phyloP scores from a whole-genome alignment of 2,888 invertebrate species.

The Callinectes sapidus region DNA sequence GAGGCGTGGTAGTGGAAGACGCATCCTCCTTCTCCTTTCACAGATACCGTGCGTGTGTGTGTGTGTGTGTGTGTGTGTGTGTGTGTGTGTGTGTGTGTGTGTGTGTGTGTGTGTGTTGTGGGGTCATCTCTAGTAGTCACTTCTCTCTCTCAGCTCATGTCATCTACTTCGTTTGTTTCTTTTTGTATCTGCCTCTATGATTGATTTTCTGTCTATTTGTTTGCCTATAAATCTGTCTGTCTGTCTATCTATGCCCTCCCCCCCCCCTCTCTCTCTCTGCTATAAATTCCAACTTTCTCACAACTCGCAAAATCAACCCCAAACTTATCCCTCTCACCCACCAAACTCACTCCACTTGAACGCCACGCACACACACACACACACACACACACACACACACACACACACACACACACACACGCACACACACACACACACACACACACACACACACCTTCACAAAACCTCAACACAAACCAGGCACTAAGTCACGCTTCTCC shows the following conservation, averaged over 20 bases:
- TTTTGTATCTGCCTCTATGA: too few species aligned
- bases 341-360: conserved; percentile 11
- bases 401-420: too few species aligned
- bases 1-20: not conserved
- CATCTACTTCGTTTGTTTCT: not conserved
- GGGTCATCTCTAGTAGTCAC: not conserved
- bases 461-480: not conserved
- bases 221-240: not conserved
- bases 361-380: not conserved
- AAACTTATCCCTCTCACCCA: conserved; percentile 15
- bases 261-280: not conserved
- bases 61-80: conserved; percentile 3
- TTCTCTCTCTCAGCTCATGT: not conserved
- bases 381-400: too few species aligned
- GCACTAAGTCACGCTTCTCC: not conserved
- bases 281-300: not conserved
- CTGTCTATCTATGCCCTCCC: not conserved
- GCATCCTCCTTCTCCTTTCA: not conserved
- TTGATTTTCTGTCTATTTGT: not conserved
- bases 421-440: not conserved
- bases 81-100: conserved; percentile 3
- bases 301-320: conserved; percentile 9
- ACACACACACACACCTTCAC: not conserved
- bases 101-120: conserved; percentile 12
- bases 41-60: not conserved